Percentiles rank a stretch among this genome's conserved stretches.
Conservation (phyloP, 23 tunicate species). For the Trididemnum miniatum region DNA sequence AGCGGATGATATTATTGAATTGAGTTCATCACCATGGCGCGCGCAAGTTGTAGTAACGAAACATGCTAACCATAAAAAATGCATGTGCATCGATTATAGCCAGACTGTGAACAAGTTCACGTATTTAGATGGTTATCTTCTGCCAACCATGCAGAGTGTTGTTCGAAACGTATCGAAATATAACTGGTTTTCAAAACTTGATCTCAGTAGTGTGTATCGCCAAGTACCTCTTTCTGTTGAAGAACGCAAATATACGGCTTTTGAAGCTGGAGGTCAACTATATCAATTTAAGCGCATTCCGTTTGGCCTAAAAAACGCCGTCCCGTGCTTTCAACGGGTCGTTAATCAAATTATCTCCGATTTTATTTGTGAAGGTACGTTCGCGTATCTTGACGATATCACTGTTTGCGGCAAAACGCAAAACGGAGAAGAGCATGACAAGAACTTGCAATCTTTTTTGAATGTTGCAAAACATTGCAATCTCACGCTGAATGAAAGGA, state of each 20-base stretch:
- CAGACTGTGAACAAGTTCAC: too few relatives aligned
- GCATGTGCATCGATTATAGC: too few relatives aligned
- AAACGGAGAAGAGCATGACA: slow-evolving; percentile 22
- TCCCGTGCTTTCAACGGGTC: slow-evolving; percentile 20
- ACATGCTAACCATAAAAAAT: too few relatives aligned
- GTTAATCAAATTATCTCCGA: neutral
- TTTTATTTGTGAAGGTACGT: slow-evolving; percentile 3
- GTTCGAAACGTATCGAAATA: neutral
- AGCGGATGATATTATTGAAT: too few relatives aligned
- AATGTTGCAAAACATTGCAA: neutral
- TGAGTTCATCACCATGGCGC: too few relatives aligned
- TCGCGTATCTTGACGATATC: too few relatives aligned
- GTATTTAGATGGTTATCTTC: slow-evolving; percentile 34
- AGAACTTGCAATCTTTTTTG: too few relatives aligned
- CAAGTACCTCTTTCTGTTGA: slow-evolving; percentile 1
- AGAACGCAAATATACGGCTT: slow-evolving; percentile 1
- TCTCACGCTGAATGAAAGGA: neutral
- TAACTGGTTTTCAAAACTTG: neutral
- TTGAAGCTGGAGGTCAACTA: slow-evolving; percentile 1
- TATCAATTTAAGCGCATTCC: slow-evolving; percentile 12
- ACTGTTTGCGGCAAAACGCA: slow-evolving; percentile 9
- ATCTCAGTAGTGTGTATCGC: slow-evolving; percentile 26
- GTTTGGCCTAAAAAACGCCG: slow-evolving; percentile 22
- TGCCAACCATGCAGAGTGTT: slow-evolving; percentile 24
- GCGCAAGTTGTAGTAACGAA: too few relatives aligned